Evolutionary conservation across 2,797 vertebrate genomes (phyloP).

Genomic region (Rhinophrynus dorsalis): DNA sequence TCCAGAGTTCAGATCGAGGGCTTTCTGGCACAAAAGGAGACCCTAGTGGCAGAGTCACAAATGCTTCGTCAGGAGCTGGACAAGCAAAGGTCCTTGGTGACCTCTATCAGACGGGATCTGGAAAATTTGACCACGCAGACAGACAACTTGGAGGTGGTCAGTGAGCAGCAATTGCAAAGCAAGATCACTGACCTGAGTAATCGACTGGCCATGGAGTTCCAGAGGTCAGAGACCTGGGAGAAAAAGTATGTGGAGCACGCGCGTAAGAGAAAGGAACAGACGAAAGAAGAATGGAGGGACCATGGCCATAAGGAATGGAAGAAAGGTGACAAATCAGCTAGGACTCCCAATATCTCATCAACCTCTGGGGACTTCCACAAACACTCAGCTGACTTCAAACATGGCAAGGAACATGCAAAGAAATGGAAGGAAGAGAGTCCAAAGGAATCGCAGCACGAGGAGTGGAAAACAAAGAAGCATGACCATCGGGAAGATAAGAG

Average conservation of each 20-base stretch:
- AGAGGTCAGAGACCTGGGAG: slow-evolving; percentile 34
- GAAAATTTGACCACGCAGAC: slow-evolving; percentile 8
- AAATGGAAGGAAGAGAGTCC: slow-evolving; percentile 16
- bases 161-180: slow-evolving; percentile 38
- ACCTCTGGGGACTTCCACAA: slow-evolving; percentile 19
- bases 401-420: background rate
- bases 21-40: slow-evolving; percentile 53
- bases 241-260: background rate
- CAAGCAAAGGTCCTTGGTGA: slow-evolving; percentile 48
- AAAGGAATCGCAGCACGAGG: slow-evolving; percentile 45
- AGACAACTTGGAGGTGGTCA: rapidly evolving
- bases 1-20: background rate
- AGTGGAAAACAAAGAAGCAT: slow-evolving; percentile 30
- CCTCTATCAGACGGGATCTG: slow-evolving; percentile 51
- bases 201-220: slow-evolving; percentile 60
- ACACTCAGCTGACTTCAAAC: slow-evolving; percentile 56
- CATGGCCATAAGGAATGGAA: slow-evolving; percentile 22
- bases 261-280: slow-evolving; percentile 17
- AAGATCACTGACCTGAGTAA: slow-evolving; percentile 52
- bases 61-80: background rate
- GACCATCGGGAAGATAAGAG: background rate
- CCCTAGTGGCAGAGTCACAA: background rate
- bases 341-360: background rate
- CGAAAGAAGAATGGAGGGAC: background rate
- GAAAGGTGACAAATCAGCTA: background rate